Base-by-base conservation (phyloP, 2,113 vertebrate genomes). In the Pelobates fuscus region DNA sequence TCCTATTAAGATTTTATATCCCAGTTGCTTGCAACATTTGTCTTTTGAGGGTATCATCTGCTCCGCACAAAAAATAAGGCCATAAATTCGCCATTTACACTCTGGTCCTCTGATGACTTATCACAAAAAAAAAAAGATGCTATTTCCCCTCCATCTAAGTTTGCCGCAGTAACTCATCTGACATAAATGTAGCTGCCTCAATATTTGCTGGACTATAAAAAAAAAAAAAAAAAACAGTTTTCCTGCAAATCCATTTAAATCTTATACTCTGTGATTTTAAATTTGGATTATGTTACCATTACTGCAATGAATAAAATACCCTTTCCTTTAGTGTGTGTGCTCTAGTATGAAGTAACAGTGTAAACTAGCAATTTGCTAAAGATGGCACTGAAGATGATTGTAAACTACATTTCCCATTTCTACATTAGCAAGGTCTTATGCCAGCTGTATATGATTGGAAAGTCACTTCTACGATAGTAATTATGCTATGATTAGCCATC, bases 1-100 rank as follows among this genome's bases (percentile, higher is more conserved):
- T 76, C 64, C 64, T 61, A 61, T 67, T 76, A 76, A 76, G 73
- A 67, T 67, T 76, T 76, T 76, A 76, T 68, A 67, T 67, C 41
- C 55, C 26, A 37, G 73, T 67, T 67, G 73, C 43, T 59, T 76
- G 73, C 32, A 76, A 76, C 73, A 76, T 76, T 76, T 76, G 73
- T 76, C 64, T 67, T 76, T 61, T 60, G 55, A 76, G 64, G 55
- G 55, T 54, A 67, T 76, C 54, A 52, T 76, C 73, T 76, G 73
- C 64, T 76, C 71, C 49, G 52, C 54, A 52, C 14, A 57, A 67
- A 30, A 68, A 66, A 57, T 54, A 57, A 67, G 27, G 55, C 44
- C 41, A 76, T 76, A 76, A 30, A 67, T 75, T 67, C 44, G 65
- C 52, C 54, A 29, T 67, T 75, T 75, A 75, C 37, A 20, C 58